A percentile compares a stretch with the other conserved stretches of the same genome.
Evolutionary conservation across 2,113 vertebrate genomes (phyloP).

Genomic region (Mugil cephalus): DNA sequence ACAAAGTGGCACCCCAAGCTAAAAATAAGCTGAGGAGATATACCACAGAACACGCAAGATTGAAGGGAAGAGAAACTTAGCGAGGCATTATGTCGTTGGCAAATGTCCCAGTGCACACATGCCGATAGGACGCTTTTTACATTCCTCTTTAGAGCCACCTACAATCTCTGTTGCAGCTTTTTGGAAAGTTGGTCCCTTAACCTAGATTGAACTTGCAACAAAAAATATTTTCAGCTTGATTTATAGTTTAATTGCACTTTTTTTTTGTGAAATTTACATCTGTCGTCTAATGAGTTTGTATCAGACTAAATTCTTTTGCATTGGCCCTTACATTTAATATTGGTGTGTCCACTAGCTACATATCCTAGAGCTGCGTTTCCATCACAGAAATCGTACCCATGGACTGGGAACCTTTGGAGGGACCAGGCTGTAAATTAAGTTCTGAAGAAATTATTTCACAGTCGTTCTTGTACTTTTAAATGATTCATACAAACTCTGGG

Average conservation of each 20-base stretch:
- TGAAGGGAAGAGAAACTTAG: constrained; percentile 28
- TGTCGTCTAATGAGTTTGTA: too few species aligned
- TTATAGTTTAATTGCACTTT: not conserved
- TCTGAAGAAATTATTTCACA: too few species aligned
- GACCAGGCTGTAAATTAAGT: too few species aligned
- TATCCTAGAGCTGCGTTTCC: not conserved
- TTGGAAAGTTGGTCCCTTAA: not conserved
- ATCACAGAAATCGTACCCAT: too few species aligned
- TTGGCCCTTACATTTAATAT: not conserved
- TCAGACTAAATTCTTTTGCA: not conserved
- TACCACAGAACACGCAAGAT: constrained; percentile 49
- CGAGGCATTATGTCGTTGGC: constrained; percentile 30
- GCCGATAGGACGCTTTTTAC: constrained; percentile 18
- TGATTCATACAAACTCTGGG: too few species aligned
- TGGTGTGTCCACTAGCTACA: not conserved
- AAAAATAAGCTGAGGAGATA: constrained; percentile 71
- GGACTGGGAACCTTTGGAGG: too few species aligned
- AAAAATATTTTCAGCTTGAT: too few species aligned
- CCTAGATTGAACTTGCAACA: not conserved
- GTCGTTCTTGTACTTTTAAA: too few species aligned
- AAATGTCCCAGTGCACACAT: not conserved
- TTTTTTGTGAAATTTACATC: too few species aligned
- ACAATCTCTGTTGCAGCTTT: constrained; percentile 1
- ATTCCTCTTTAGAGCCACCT: constrained; percentile 15
- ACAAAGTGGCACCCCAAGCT: constrained; percentile 66